Percentiles rank a stretch among this genome's conserved stretches.
These are phyloP conservation scores for Botia kubotai DNA, from an alignment of 2,797 vertebrate species.

Conservation along the genomic window DNA sequence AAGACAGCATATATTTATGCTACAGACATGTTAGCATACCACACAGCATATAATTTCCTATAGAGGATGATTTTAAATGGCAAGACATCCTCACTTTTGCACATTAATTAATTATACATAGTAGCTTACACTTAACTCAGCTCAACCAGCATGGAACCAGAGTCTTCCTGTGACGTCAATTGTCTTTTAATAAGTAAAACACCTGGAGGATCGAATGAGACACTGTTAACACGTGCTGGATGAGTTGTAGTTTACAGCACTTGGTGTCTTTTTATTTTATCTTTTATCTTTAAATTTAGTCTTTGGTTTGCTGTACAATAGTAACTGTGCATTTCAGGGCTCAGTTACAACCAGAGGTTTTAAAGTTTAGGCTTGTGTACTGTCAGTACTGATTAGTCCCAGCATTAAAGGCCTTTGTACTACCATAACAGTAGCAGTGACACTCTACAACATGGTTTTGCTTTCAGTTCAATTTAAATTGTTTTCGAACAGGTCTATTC, in stretches of 20 bases:
- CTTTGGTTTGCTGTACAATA: neutral
- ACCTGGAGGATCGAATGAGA: slow-evolving; percentile 68
- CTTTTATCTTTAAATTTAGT: neutral
- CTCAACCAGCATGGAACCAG: slow-evolving; percentile 65
- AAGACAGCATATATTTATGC: neutral
- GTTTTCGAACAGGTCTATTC: too few relatives aligned
- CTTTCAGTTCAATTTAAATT: neutral
- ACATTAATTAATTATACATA: slow-evolving; percentile 75
- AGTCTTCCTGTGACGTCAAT: slow-evolving; percentile 69
- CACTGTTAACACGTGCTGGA: slow-evolving; percentile 38
- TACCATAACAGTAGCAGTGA: neutral
- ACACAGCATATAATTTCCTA: neutral
- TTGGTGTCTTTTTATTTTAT: neutral
- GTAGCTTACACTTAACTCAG: slow-evolving; percentile 24
- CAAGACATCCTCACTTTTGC: slow-evolving; percentile 29
- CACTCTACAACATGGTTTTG: neutral
- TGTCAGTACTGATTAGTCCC: neutral
- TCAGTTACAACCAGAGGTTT: neutral
- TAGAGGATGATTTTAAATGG: slow-evolving; percentile 1
- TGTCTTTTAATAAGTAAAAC: slow-evolving; percentile 76
- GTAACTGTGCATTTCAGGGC: neutral
- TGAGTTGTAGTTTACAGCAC: slow-evolving; percentile 16
- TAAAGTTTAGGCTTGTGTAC: neutral
- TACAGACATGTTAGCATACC: neutral
- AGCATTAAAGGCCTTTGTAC: neutral